Evolutionary conservation across 2,888 invertebrate species (phyloP).

Genomic region (Chouioia cunea): DNA sequence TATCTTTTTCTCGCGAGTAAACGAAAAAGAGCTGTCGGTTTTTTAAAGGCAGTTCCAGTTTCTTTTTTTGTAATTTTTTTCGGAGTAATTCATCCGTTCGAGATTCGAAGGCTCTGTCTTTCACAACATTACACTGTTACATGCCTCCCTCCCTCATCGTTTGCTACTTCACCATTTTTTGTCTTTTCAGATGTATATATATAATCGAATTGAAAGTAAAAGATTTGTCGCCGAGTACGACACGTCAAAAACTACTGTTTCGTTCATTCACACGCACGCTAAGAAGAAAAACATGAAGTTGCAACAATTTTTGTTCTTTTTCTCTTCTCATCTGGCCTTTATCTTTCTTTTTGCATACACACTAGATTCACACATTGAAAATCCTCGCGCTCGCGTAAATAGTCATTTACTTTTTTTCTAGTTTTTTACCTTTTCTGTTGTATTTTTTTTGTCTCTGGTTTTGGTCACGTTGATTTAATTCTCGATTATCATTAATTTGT

Average conservation of each 20-base stretch:
- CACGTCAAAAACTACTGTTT: conserved; percentile 22
- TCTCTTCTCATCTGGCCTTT: too few relatives aligned
- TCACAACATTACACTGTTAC: too few relatives aligned
- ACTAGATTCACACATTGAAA: conserved; percentile 30
- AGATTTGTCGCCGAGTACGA: conserved; percentile 1
- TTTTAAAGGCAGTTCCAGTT: too few relatives aligned
- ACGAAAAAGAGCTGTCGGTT: too few relatives aligned
- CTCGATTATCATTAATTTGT: conserved; percentile 34
- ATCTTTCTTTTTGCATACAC: conserved; percentile 18
- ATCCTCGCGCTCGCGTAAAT: conserved; percentile 47
- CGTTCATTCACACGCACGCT: conserved; percentile 15
- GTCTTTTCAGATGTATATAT: too few relatives aligned
- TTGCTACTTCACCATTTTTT: too few relatives aligned
- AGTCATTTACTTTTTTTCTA: conserved; percentile 33
- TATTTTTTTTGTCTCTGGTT: conserved; percentile 16
- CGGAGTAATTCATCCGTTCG: conserved; percentile 33
- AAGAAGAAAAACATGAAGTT: too few relatives aligned
- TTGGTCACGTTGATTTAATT: conserved; percentile 33
- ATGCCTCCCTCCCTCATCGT: too few relatives aligned
- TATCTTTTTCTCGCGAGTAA: conserved; percentile 2
- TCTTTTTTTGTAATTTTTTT: too few relatives aligned
- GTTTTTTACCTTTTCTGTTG: conserved; percentile 30
- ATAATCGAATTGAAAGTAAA: neutral
- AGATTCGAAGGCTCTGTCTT: conserved; percentile 41
- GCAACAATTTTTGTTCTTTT: neutral